Evolutionary conservation across 2,113 vertebrate species (phyloP).

Genomic region (Grantiella picta): DNA sequence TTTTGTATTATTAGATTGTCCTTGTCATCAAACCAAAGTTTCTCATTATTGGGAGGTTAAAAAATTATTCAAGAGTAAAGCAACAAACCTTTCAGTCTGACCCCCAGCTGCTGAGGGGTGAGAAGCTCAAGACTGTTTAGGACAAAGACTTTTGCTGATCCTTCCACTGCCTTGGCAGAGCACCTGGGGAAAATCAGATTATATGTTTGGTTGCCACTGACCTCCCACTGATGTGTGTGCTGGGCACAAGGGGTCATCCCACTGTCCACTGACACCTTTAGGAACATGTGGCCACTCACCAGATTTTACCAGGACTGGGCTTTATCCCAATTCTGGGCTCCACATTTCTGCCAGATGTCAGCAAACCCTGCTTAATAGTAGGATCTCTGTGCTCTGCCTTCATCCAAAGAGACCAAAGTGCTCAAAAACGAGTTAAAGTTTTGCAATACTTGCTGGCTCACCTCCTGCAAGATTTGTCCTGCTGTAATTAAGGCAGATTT

Average conservation of each 20-base stretch:
- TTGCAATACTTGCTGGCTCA: background rate
- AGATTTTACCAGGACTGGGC: background rate
- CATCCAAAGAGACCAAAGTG: background rate
- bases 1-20: background rate
- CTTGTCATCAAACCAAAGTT: background rate
- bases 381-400: background rate
- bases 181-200: background rate
- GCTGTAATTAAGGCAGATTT: background rate
- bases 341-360: background rate
- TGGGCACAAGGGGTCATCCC: background rate
- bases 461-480: background rate
- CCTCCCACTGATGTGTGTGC: background rate
- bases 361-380: background rate
- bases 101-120: accelerated
- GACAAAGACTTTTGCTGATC: background rate
- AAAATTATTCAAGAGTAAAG: background rate
- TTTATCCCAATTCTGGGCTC: background rate
- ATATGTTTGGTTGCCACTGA: background rate
- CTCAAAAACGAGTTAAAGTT: background rate
- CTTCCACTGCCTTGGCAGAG: background rate
- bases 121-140: background rate
- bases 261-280: background rate
- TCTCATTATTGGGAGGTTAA: background rate
- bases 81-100: background rate
- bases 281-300: accelerated